These are phyloP conservation scores for Drosophila cognata DNA, from an alignment of 2,888 invertebrate genomes.

Conservation along the genomic window DNA sequence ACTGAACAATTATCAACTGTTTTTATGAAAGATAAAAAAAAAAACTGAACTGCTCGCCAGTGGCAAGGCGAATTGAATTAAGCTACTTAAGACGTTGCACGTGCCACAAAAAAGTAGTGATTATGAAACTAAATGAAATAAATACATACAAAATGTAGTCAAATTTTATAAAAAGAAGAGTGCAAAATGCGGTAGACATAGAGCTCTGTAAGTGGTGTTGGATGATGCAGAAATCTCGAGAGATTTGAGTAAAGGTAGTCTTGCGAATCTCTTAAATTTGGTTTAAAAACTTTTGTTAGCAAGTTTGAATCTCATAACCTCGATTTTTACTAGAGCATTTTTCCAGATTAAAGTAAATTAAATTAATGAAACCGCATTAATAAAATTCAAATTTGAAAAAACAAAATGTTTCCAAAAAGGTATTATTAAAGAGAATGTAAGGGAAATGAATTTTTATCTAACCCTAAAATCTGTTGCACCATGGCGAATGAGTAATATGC, in stretches of 20 bases:
- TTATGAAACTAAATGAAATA: constrained; percentile 3
- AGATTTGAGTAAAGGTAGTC: neutral
- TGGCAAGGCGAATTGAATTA: constrained; percentile 43
- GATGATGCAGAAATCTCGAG: neutral
- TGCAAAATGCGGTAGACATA: neutral
- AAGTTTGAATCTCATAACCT: neutral
- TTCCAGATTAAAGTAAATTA: neutral
- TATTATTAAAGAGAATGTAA: neutral
- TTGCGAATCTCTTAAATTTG: neutral
- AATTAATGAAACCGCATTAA: neutral
- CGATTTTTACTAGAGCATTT: neutral
- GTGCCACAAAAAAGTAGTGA: constrained; percentile 28
- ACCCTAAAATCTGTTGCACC: constrained; percentile 20
- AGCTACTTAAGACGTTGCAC: constrained; percentile 51
- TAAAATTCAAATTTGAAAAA: neutral
- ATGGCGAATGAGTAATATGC: constrained; percentile 57
- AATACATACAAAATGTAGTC: neutral
- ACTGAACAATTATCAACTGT: constrained; percentile 60
- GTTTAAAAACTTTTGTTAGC: neutral
- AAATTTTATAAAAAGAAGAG: neutral
- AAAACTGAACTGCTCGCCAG: constrained; percentile 31
- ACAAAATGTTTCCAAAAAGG: neutral
- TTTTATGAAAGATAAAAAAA: constrained; percentile 46
- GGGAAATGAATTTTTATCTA: neutral
- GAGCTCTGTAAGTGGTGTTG: neutral